Conservation (phyloP, 2,888 invertebrate species). For the Caenorhabditis zanzibari region DNA sequence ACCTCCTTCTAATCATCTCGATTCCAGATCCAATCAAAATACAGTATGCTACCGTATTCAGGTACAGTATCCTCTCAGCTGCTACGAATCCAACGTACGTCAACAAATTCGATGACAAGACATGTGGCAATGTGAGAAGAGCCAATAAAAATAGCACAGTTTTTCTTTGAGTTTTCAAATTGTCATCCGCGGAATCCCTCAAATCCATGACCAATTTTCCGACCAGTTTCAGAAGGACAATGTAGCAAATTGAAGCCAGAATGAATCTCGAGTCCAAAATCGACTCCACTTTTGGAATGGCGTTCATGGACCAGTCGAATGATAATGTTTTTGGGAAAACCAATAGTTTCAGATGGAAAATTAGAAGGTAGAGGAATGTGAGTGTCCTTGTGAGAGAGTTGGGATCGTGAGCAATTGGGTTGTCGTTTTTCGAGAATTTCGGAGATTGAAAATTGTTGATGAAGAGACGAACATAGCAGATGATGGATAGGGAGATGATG, state of each 20-base stretch:
- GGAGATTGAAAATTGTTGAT: slow-evolving; percentile 84
- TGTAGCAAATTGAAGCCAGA: slow-evolving; percentile 89
- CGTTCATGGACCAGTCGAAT: slow-evolving; percentile 99
- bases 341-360: slow-evolving; percentile 92
- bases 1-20: slow-evolving; percentile 23
- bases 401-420: slow-evolving; percentile 94
- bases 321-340: slow-evolving; percentile 90
- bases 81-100: slow-evolving; percentile 99
- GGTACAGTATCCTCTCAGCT: slow-evolving; percentile 95
- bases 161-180: not conserved
- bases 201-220: not conserved
- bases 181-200: not conserved
- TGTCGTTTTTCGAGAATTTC: slow-evolving; percentile 91
- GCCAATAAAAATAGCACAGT: slow-evolving; percentile 15
- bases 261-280: slow-evolving; percentile 89
- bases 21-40: slow-evolving; percentile 88
- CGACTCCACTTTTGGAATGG: slow-evolving; percentile 91
- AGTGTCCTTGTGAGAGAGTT: slow-evolving; percentile 89
- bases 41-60: slow-evolving; percentile 96
- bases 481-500: slow-evolving; percentile 83
- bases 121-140: slow-evolving; percentile 35
- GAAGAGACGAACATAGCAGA: slow-evolving; percentile 88
- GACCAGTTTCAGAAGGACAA: not conserved
- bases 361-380: slow-evolving; percentile 94
- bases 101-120: slow-evolving; percentile 90